Base-by-base conservation (phyloP, 2,888 invertebrate genomes). In the Conomelus anceps region DNA sequence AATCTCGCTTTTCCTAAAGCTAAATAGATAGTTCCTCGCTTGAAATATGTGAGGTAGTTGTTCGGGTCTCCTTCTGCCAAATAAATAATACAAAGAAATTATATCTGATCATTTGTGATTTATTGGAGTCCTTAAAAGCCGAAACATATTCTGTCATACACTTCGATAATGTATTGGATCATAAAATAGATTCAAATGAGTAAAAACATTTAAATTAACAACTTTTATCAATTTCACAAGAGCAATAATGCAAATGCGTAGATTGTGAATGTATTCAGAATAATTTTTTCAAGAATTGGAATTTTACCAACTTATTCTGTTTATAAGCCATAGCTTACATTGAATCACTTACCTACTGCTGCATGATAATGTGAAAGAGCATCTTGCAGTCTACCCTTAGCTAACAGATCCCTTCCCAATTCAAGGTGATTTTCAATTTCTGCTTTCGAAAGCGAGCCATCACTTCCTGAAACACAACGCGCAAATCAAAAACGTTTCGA, bases 321-420 rank as follows among this genome's bases (percentile, higher is more conserved):
- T 23, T 3, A 6, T 23, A 22, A 24, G 7, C n/a, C n/a, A 26
- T 24, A 3, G 22, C 22, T 85, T 26, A 87, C 9, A 29, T 24
- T 0, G 24, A 22, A 11, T 20, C 87, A 94, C 96, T 95, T 93
- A 97, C 98, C 99, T 92, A 99, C 98, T 92, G 99, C 99, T 90
- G 98, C 97, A 94, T 99, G 99, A 94, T 98, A 99, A 93, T 99
- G 99, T 90, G 98, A 97, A 88, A 99, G 94, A 13, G 99, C 99
- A 94, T 99, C 99, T 87, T 98, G 96, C 91, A 99, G 95, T 93
- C 99, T 98, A 34, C 99, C 99, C 91, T 96, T 96, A 84, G 98
- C 97, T 92, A 99, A 94, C 93, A 98, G 97, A 93, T 98, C 96
- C 93, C 97, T 97, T 0, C 99, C 99, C 93, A 98, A 94, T 93